phyloP scores from a whole-genome alignment of 2,888 invertebrate genomes.

The Boloria euphrosyne region DNA sequence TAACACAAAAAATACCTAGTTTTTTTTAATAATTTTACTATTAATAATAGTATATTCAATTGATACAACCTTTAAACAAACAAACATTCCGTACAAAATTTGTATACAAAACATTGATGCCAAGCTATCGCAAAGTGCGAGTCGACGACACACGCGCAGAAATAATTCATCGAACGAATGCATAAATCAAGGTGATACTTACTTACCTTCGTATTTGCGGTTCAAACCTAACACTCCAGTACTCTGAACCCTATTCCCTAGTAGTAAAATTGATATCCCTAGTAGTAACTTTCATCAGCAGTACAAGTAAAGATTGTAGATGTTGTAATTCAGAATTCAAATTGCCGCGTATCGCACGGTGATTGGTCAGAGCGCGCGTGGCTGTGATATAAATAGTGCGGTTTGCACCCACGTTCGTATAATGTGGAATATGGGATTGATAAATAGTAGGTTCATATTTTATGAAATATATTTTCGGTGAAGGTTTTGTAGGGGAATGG shows the following conservation, averaged over 20 bases:
- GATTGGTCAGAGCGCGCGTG: slow-evolving; percentile 78
- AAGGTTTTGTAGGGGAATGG: not conserved
- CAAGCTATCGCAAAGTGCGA: slow-evolving; percentile 61
- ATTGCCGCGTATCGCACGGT: slow-evolving; percentile 74
- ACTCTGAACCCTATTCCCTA: slow-evolving; percentile 33
- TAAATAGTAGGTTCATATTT: slow-evolving; percentile 46
- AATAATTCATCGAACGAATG: slow-evolving; percentile 79
- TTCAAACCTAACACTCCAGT: slow-evolving; percentile 8
- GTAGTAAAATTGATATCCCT: slow-evolving; percentile 32
- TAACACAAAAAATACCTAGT: no score
- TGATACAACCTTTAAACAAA: slow-evolving; percentile 28
- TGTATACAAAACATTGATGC: slow-evolving; percentile 34
- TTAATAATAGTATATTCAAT: no score
- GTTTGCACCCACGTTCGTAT: slow-evolving; percentile 61
- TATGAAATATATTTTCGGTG: slow-evolving; percentile 23
- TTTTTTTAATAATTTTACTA: no score
- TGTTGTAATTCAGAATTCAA: slow-evolving; percentile 73
- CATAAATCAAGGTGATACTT: slow-evolving; percentile 77
- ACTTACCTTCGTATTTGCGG: slow-evolving; percentile 45
- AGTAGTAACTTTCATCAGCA: slow-evolving; percentile 34
- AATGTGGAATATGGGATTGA: slow-evolving; percentile 64
- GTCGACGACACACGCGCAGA: slow-evolving; percentile 63
- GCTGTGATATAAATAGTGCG: slow-evolving; percentile 78
- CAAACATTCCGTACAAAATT: slow-evolving; percentile 21
- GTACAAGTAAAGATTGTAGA: slow-evolving; percentile 53